Conservation (phyloP, 37 sponge, comb jelly and placozoan species). For the Oopsacas minuta region DNA sequence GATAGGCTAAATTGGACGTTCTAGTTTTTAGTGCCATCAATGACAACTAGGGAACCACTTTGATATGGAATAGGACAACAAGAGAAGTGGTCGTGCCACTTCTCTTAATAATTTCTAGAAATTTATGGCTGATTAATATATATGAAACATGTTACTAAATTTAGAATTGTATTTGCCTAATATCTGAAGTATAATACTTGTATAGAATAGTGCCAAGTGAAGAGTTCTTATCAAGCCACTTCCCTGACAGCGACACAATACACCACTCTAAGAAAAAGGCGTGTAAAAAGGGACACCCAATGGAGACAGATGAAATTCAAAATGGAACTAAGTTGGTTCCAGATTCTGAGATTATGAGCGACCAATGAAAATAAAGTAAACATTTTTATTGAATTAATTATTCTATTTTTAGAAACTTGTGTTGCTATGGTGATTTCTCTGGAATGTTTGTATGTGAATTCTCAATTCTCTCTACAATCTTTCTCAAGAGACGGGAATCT, state of each 20-base stretch:
- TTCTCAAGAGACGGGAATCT: not conserved
- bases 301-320: not conserved
- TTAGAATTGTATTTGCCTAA: not conserved
- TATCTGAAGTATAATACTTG: not conserved
- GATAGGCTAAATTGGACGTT: no score
- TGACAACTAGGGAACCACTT: no score
- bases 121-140: no score
- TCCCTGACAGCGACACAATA: not conserved
- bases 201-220: not conserved
- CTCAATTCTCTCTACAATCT: not conserved
- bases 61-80: no score
- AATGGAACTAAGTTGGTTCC: slow-evolving; percentile 3
- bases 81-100: no score
- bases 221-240: not conserved
- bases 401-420: not conserved
- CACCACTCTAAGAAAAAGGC: not conserved
- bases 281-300: not conserved
- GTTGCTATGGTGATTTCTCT: not conserved
- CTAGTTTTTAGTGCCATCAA: no score
- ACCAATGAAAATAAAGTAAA: no score
- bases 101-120: no score
- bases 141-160: no score
- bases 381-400: no score
- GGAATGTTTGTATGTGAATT: not conserved
- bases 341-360: not conserved